phyloP scores from a whole-genome alignment of 2,113 vertebrate genomes.

The Scytalopus superciliaris region DNA sequence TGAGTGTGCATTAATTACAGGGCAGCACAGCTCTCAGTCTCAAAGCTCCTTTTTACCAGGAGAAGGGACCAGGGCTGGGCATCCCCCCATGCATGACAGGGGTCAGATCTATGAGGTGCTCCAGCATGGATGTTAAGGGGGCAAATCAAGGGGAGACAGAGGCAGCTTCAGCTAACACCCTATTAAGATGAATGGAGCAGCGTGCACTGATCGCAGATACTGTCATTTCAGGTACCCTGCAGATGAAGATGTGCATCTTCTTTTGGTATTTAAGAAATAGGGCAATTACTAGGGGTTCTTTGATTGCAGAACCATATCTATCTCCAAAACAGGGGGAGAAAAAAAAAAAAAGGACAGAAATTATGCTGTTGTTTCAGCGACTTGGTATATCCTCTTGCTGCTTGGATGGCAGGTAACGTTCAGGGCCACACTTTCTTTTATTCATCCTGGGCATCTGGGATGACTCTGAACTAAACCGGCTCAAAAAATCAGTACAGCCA shows the following conservation, averaged over 20 bases:
- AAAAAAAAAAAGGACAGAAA: background rate
- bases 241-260: background rate
- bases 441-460: background rate
- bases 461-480: background rate
- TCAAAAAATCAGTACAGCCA: background rate
- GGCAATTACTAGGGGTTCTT: background rate
- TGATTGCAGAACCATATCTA: background rate
- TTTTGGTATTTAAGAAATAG: background rate
- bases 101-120: accelerated
- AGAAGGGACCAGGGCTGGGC: background rate
- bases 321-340: background rate
- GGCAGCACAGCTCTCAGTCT: background rate
- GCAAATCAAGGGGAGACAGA: background rate
- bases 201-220: background rate
- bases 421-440: background rate
- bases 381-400: background rate
- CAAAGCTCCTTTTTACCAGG: background rate
- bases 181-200: background rate
- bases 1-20: constrained; percentile 43
- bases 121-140: background rate
- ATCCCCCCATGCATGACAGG: accelerated
- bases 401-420: background rate
- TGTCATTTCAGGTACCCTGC: background rate
- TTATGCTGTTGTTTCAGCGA: background rate
- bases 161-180: background rate